phyloP scores from a whole-genome alignment of 2,797 vertebrate genomes.

The Eospalax fontanierii region DNA sequence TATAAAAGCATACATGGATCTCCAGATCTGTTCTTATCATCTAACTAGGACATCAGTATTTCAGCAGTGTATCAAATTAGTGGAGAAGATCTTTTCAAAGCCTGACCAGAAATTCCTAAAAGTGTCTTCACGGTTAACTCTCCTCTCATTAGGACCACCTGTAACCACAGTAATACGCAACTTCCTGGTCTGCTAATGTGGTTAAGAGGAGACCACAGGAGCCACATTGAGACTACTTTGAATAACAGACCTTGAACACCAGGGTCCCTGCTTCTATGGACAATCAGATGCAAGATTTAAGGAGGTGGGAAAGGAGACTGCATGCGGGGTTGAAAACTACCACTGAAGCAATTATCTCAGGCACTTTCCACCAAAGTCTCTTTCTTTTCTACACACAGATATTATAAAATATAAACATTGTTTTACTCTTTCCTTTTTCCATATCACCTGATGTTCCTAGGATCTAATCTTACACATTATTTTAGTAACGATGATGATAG shows the following conservation, averaged over 20 bases:
- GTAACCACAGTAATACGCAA: background rate
- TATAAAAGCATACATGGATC: conserved; percentile 7
- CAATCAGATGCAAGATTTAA: background rate
- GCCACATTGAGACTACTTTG: background rate
- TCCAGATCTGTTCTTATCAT: conserved; percentile 1
- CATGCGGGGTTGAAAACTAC: background rate
- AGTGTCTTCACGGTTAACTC: background rate
- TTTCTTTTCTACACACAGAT: background rate
- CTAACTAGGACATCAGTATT: background rate
- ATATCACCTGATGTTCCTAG: conserved; percentile 15
- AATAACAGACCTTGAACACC: background rate
- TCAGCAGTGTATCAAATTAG: background rate
- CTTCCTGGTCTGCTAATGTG: background rate
- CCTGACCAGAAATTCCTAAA: background rate
- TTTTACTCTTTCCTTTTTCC: conserved; percentile 45
- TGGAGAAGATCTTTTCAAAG: background rate
- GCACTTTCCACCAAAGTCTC: background rate
- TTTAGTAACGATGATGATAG: background rate
- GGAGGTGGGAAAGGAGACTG: background rate
- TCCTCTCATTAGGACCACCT: conserved; percentile 17
- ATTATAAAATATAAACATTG: conserved; percentile 9
- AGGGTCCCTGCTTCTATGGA: background rate
- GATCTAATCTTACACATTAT: background rate
- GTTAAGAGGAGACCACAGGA: conserved; percentile 33
- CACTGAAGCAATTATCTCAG: background rate